Base-by-base conservation (phyloP, 2,113 vertebrate genomes). In the Dascyllus trimaculatus region DNA sequence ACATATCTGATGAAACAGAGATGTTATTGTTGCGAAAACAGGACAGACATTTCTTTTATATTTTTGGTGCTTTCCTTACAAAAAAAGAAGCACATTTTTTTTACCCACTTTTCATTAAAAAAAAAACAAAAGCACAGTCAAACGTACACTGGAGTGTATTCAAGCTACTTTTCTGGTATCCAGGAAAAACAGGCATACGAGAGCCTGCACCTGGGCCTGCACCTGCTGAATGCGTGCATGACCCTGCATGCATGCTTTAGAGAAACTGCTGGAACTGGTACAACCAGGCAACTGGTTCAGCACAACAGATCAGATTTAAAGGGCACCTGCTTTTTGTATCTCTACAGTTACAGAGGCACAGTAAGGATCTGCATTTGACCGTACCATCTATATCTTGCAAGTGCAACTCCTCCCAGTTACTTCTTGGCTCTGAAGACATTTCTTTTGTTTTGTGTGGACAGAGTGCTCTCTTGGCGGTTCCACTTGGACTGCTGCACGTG, bases 1-100 rank as follows among this genome's bases (percentile, higher is more conserved):
- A 75, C 51, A 35, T 38, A 75, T 43, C 75, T 85, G 82, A 88
- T 84, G 74, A 87, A 89, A 89, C 85, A 72, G 52, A 65, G 45
- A 65, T 88, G 77, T 85, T 88, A 61, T 81, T 87, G 57, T 86
- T 81, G 71, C 71, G 56, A 65, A 29, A 80, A 48, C 9, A 9
- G 22, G 52, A 24, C 59, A 13, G 6, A 21, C 19, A 22, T 45
- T 75, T 78, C 56, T 57, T 35, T 21, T 10, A 4, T 53, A 56
- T 59, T 35, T n/a, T 32, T 74, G 9, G 1, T 71, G 11, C n/a
- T 35, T 57, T 57, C 5, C 0, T 75, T 35, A 53, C 59, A 11
- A 46, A 46, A 46, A 17, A 46, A 46, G 4, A 35, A 35, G 1
- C 40, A 43, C 40, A 43, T 43, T 43, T 43, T 43, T 43, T 43